phyloP scores from a whole-genome alignment of 53 echinoderm and acorn worm genomes.

The Glandiceps talaboti region DNA sequence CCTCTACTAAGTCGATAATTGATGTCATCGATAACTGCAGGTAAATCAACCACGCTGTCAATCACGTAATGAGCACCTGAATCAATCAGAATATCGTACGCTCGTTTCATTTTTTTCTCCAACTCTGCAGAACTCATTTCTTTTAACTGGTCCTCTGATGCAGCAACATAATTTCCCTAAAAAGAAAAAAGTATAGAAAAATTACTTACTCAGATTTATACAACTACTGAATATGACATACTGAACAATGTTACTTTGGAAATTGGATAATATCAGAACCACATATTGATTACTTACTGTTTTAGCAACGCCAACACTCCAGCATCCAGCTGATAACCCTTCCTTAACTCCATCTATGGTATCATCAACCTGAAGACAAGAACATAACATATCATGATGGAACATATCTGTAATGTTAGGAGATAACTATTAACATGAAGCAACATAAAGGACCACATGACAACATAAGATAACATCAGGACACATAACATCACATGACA shows the following conservation, averaged over 20 bases:
- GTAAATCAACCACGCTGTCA: conserved; percentile 69
- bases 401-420: too few species aligned
- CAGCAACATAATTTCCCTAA: conserved; percentile 92
- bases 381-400: too few species aligned
- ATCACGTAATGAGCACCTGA: conserved; percentile 88
- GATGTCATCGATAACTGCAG: conserved; percentile 67
- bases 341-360: conserved; percentile 66
- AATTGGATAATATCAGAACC: too few species aligned
- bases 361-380: conserved; percentile 88
- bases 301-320: conserved; percentile 89
- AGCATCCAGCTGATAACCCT: conserved; percentile 73
- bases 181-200: too few species aligned
- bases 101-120: conserved; percentile 32
- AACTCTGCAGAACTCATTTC: conserved; percentile 43
- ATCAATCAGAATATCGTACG: conserved; percentile 58
- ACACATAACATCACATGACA: too few species aligned
- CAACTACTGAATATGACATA: too few species aligned
- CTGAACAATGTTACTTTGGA: too few species aligned
- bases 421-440: too few species aligned
- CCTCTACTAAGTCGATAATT: conserved; percentile 60
- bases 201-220: too few species aligned
- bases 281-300: conserved; percentile 36
- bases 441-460: too few species aligned
- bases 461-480: too few species aligned
- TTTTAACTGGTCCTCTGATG: conserved; percentile 45